phyloP scores from a whole-genome alignment of 2,113 vertebrate genomes.

The Indri indri region DNA sequence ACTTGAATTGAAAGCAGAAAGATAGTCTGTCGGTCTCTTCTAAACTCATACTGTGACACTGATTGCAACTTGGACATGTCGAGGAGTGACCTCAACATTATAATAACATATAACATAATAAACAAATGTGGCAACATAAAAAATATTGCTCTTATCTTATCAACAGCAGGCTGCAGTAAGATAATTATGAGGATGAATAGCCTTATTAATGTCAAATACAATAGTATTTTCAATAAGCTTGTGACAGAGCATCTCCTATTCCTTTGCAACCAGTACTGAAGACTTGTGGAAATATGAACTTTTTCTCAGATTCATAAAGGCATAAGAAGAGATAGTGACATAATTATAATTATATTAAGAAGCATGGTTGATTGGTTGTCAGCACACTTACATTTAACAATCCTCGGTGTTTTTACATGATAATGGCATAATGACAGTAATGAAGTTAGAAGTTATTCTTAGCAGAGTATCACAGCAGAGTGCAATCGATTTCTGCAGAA shows the following conservation, averaged over 20 bases:
- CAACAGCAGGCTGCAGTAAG: conserved; percentile 13
- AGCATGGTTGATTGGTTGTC: conserved; percentile 74
- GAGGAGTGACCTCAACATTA: neutral
- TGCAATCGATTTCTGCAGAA: conserved; percentile 72
- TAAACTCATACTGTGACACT: neutral
- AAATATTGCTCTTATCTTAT: conserved; percentile 34
- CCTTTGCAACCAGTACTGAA: conserved; percentile 50
- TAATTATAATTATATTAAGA: conserved; percentile 79
- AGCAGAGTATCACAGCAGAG: conserved; percentile 67
- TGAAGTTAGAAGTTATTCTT: conserved; percentile 75
- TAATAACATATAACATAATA: neutral
- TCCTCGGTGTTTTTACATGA: conserved; percentile 72
- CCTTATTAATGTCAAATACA: conserved; percentile 22
- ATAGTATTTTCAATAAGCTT: conserved; percentile 56
- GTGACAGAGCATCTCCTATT: conserved; percentile 13
- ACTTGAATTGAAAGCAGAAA: neutral
- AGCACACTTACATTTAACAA: conserved; percentile 76
- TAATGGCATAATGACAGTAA: conserved; percentile 70
- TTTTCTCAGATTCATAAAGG: conserved; percentile 67
- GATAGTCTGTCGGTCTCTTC: neutral
- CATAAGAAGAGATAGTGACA: conserved; percentile 71
- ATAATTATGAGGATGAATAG: conserved; percentile 45
- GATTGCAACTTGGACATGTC: neutral
- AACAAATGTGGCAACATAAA: neutral
- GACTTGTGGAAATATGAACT: conserved; percentile 64